Evolutionary conservation across 2,888 invertebrate species (phyloP).

Genomic region (Philereme transversata): DNA sequence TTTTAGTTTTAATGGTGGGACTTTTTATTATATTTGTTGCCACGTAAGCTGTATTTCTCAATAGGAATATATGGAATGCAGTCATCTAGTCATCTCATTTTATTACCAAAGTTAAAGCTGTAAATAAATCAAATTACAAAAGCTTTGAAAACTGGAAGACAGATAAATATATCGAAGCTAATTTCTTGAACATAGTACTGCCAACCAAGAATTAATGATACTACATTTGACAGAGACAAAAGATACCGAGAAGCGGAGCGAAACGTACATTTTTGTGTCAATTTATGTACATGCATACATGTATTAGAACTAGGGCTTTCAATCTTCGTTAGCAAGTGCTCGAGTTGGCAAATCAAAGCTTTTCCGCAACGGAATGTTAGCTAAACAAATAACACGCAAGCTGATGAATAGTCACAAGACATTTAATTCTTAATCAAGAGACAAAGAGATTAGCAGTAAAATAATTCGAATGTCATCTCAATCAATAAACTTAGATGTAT

Average conservation of each 20-base stretch:
- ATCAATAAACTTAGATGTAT: no score
- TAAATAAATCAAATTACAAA: not conserved
- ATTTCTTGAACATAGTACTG: constrained; percentile 25
- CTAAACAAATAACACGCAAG: not conserved
- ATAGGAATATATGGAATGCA: not conserved
- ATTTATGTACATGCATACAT: constrained; percentile 12
- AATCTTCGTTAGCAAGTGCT: constrained; percentile 10
- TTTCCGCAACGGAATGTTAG: constrained; percentile 5
- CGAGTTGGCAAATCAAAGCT: constrained; percentile 11
- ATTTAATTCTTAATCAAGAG: no score
- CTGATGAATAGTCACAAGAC: no score
- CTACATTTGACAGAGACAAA: constrained; percentile 44
- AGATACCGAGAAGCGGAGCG: constrained; percentile 36
- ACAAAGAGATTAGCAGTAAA: no score
- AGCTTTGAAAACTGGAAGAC: not conserved
- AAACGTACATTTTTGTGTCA: constrained; percentile 12
- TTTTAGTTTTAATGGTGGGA: constrained; percentile 36
- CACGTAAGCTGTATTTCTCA: not conserved
- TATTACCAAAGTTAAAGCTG: no score
- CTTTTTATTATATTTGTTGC: constrained; percentile 9
- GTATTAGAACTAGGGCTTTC: constrained; percentile 1
- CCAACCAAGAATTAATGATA: constrained; percentile 49
- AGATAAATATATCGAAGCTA: not conserved
- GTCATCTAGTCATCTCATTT: no score
- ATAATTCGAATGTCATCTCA: no score